Conservation (phyloP, 2,113 vertebrate genomes). For the Aix galericulata region DNA sequence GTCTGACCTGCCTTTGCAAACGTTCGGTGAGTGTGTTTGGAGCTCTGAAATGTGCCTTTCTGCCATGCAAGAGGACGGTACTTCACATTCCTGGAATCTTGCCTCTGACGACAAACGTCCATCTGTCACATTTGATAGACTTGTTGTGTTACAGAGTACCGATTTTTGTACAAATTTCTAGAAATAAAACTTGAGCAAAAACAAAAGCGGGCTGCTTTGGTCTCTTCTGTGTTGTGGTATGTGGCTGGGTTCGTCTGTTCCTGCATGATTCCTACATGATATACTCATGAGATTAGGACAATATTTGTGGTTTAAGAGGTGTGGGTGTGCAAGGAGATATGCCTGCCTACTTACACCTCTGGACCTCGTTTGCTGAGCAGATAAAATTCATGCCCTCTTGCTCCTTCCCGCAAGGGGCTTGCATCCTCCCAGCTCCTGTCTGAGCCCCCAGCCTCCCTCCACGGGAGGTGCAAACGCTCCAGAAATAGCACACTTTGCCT, state of each 20-base stretch:
- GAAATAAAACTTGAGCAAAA: conserved; percentile 76
- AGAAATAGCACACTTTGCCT: background rate
- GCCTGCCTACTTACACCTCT: fast-evolving
- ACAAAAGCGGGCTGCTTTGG: background rate
- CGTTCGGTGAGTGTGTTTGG: background rate
- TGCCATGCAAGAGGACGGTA: conserved; percentile 24
- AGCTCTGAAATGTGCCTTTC: conserved; percentile 69
- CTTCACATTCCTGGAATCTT: conserved; percentile 53
- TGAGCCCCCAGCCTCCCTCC: background rate
- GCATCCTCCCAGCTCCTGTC: background rate
- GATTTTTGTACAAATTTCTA: conserved; percentile 76
- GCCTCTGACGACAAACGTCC: conserved; percentile 29
- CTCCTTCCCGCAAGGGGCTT: background rate
- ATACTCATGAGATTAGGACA: background rate
- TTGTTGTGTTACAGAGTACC: conserved; percentile 27
- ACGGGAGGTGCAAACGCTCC: background rate
- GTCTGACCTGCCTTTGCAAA: conserved; percentile 52
- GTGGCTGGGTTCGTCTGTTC: background rate
- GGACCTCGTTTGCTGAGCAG: background rate
- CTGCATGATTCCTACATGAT: background rate
- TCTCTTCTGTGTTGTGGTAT: background rate
- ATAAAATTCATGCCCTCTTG: background rate
- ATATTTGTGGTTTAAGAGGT: background rate
- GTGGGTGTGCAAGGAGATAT: background rate
- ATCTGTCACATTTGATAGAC: conserved; percentile 56